Evolutionary conservation across 2,888 invertebrate species (phyloP).

Genomic region (Polydesmus complanatus): DNA sequence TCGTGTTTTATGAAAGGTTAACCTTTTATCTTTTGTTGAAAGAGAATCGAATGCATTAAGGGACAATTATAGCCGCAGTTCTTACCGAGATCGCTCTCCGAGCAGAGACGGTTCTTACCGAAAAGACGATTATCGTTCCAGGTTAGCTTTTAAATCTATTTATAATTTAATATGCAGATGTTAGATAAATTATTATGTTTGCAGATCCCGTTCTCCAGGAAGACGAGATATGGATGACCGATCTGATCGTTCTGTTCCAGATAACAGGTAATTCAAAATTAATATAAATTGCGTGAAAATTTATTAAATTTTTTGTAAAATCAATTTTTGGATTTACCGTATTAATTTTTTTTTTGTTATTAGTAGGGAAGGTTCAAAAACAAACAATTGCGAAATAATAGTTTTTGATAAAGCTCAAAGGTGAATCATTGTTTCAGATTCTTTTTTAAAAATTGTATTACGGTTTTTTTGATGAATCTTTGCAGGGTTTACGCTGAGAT

Average conservation of each 20-base stretch:
- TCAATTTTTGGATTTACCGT: too few relatives aligned
- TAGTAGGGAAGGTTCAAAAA: slow-evolving; percentile 16
- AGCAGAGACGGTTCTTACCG: slow-evolving; percentile 14
- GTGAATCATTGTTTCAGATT: slow-evolving; percentile 40
- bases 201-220: neutral
- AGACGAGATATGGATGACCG: slow-evolving; percentile 6
- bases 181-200: neutral
- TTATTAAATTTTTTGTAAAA: too few relatives aligned
- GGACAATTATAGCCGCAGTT: slow-evolving; percentile 21
- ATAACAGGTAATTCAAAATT: neutral
- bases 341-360: too few relatives aligned
- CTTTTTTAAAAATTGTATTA: neutral
- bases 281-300: too few relatives aligned
- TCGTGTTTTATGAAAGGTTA: too few relatives aligned
- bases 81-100: slow-evolving; percentile 15
- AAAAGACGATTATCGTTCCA: slow-evolving; percentile 9
- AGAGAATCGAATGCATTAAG: neutral
- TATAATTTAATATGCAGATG: neutral
- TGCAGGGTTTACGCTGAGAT: slow-evolving; percentile 71
- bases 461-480: slow-evolving; percentile 13
- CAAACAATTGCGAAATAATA: slow-evolving; percentile 80
- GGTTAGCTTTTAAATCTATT: neutral
- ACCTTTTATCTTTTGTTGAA: neutral
- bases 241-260: neutral
- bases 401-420: slow-evolving; percentile 66